phyloP scores from a whole-genome alignment of 2,888 invertebrate genomes.

The Andrena flavipes region DNA sequence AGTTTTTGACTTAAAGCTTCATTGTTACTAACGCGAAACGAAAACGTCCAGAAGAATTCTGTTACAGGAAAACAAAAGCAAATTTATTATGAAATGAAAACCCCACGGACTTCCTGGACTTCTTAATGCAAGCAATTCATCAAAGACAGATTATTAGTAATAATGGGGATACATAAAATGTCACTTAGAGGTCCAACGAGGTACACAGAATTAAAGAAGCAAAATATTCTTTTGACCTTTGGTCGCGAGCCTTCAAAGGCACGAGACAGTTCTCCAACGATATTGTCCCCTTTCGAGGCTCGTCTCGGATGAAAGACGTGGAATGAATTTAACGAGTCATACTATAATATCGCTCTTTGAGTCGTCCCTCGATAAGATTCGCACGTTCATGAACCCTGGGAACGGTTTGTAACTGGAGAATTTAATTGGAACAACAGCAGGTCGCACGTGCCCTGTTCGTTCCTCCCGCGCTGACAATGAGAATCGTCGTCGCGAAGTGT shows the following conservation, averaged over 20 bases:
- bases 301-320: slow-evolving; percentile 36
- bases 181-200: too few relatives aligned
- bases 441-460: slow-evolving; percentile 43
- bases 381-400: slow-evolving; percentile 50
- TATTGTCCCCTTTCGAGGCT: slow-evolving; percentile 29
- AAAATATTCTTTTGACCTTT: slow-evolving; percentile 7
- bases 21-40: too few relatives aligned
- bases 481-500: slow-evolving; percentile 7
- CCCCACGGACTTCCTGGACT: too few relatives aligned
- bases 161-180: too few relatives aligned
- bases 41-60: too few relatives aligned
- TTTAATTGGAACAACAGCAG: slow-evolving; percentile 56
- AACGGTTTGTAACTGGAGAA: slow-evolving; percentile 60
- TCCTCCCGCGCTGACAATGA: slow-evolving; percentile 13
- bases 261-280: slow-evolving; percentile 8
- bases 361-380: slow-evolving; percentile 39
- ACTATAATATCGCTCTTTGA: slow-evolving; percentile 28
- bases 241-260: not conserved
- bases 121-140: not conserved
- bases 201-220: not conserved
- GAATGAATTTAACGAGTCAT: slow-evolving; percentile 37
- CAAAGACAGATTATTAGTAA: not conserved
- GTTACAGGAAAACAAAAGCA: too few relatives aligned
- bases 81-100: too few relatives aligned
- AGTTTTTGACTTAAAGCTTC: too few relatives aligned